A percentile compares a stretch with the other conserved stretches of the same genome.
Evolutionary conservation across 2,113 vertebrate genomes (phyloP).

Genomic region (Aspidoscelis tigris): DNA sequence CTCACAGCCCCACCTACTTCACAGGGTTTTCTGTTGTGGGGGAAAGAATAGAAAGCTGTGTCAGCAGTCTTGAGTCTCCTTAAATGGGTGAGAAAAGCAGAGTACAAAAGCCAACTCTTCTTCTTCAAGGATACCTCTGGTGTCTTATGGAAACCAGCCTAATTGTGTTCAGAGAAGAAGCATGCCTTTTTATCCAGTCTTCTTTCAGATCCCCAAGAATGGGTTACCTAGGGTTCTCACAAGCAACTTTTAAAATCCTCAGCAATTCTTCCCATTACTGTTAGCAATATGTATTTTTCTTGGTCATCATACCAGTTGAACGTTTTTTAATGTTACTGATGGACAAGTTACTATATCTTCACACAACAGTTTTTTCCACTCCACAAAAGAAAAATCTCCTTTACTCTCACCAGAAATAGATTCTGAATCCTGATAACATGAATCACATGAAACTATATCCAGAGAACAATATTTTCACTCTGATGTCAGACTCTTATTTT

Average conservation of each 20-base stretch:
- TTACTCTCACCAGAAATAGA: conserved; percentile 52
- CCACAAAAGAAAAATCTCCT: conserved; percentile 48
- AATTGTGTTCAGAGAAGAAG: too few species aligned
- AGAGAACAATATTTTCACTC: conserved; percentile 37
- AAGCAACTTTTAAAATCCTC: background rate
- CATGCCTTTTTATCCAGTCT: too few species aligned
- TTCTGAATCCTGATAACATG: conserved; percentile 39
- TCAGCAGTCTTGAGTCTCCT: too few species aligned
- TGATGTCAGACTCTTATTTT: conserved; percentile 39
- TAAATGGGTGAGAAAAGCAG: too few species aligned
- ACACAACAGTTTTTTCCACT: conserved; percentile 23
- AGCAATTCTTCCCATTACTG: background rate
- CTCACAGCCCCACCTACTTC: too few species aligned
- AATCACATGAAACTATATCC: conserved; percentile 41
- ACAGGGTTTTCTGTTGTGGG: too few species aligned
- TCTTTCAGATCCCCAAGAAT: background rate
- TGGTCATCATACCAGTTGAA: background rate
- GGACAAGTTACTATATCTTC: conserved; percentile 36
- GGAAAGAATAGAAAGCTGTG: too few species aligned
- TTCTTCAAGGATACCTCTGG: too few species aligned
- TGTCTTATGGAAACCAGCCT: too few species aligned
- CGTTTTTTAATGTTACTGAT: conserved; percentile 21
- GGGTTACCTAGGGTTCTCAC: background rate
- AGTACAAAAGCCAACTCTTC: too few species aligned
- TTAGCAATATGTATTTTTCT: background rate